Percentiles rank a stretch among this genome's conserved stretches.
Conservation (phyloP, 2,888 invertebrate species). For the Eupithecia tripunctaria region DNA sequence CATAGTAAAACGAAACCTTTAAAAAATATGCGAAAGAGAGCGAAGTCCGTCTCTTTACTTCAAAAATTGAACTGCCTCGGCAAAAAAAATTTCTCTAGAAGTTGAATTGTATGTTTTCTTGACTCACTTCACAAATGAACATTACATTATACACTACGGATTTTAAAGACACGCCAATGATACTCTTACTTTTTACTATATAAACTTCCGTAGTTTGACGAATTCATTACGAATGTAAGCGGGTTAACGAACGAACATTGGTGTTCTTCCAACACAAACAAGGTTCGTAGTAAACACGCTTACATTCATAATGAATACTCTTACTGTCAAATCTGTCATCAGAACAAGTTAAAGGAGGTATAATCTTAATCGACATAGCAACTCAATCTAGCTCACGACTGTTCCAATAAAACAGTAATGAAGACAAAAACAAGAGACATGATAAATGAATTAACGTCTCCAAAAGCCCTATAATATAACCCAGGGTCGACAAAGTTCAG, state of each 20-base stretch:
- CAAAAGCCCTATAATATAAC: not conserved
- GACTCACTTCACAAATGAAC: too few species aligned
- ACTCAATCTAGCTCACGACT: not conserved
- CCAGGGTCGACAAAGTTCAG: constrained; percentile 18
- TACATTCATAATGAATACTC: not conserved
- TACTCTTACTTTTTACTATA: too few species aligned
- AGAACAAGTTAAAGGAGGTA: not conserved
- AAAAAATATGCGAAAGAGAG: constrained; percentile 21
- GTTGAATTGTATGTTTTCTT: too few species aligned
- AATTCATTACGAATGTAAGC: too few species aligned
- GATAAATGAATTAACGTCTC: constrained; percentile 9
- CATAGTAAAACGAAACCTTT: not conserved
- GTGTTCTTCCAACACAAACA: too few species aligned
- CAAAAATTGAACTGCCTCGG: too few species aligned
- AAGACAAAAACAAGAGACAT: not conserved
- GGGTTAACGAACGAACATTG: too few species aligned
- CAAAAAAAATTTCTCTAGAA: too few species aligned
- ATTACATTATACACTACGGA: too few species aligned
- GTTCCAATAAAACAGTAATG: not conserved
- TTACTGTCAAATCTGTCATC: not conserved
- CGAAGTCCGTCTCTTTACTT: constrained; percentile 74
- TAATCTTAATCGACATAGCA: not conserved
- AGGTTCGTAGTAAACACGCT: too few species aligned
- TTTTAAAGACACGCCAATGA: too few species aligned
- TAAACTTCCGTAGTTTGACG: too few species aligned